Percentiles rank a stretch among this genome's conserved stretches.
phyloP scores from a whole-genome alignment of 2,113 vertebrate genomes.

The Nesoenas mayeri region DNA sequence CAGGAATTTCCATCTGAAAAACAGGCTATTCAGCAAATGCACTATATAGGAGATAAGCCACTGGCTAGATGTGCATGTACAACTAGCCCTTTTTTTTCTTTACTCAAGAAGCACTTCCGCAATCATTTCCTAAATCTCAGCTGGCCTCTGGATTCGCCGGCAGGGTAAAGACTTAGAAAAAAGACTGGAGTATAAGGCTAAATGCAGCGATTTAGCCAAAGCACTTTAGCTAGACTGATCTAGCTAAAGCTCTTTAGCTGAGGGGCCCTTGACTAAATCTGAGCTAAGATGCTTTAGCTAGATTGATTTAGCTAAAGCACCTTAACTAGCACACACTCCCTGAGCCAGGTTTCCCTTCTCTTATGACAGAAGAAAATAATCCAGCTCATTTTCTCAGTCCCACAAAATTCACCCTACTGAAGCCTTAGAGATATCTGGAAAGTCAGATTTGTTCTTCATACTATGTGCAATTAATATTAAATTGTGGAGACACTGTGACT shows the following conservation, averaged over 20 bases:
- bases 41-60: not conserved
- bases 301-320: conserved; percentile 43
- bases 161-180: not conserved
- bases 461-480: not conserved
- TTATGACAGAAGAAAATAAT: not conserved
- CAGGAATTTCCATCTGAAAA: not conserved
- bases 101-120: not conserved
- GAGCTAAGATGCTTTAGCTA: conserved; percentile 39
- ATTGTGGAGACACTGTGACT: not conserved
- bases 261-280: conserved; percentile 21
- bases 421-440: not conserved
- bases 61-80: not conserved
- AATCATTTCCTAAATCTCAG: not conserved
- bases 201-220: not conserved
- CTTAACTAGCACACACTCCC: not conserved
- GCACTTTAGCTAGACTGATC: conserved; percentile 25
- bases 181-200: not conserved
- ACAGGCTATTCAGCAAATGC: not conserved
- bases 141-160: not conserved
- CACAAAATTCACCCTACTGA: not conserved
- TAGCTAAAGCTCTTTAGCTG: conserved; percentile 47
- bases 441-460: not conserved
- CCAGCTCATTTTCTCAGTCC: not conserved
- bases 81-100: not conserved
- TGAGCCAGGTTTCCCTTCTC: not conserved